phyloP scores from a whole-genome alignment of 2,113 vertebrate genomes.

The Hymenochirus boettgeri region DNA sequence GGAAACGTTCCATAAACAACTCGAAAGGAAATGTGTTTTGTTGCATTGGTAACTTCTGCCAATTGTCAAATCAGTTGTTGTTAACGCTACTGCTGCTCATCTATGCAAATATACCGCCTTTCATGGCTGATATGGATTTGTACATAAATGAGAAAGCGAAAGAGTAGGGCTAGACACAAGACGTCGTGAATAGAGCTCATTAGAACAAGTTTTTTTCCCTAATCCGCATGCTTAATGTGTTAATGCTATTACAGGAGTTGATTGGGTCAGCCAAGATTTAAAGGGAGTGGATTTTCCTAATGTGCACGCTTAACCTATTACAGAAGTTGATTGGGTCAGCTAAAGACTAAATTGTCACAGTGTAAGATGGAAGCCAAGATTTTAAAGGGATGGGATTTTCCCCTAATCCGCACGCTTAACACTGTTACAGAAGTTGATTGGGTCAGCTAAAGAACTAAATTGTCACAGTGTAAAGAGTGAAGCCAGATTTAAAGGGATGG shows the following conservation, averaged over 20 bases:
- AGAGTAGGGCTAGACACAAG: neutral
- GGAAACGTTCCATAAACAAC: constrained; percentile 34
- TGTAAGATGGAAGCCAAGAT: constrained; percentile 25
- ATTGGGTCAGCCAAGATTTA: too few species aligned
- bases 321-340: constrained; percentile 17
- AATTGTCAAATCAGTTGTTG: constrained; percentile 59
- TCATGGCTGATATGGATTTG: constrained; percentile 61
- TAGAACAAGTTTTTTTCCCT: neutral
- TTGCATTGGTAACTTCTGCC: constrained; percentile 59
- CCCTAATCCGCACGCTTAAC: too few species aligned
- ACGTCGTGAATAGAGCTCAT: constrained; percentile 7
- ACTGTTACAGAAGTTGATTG: constrained; percentile 22
- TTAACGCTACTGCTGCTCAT: constrained; percentile 57
- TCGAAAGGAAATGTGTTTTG: constrained; percentile 33
- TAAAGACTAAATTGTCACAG: constrained; percentile 19
- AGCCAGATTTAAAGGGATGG: too few species aligned
- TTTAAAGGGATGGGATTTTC: too few species aligned
- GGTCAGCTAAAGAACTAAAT: constrained; percentile 16
- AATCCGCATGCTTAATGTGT: constrained; percentile 49
- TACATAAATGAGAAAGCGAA: constrained; percentile 23
- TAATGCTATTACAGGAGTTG: constrained; percentile 57
- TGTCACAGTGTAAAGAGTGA: constrained; percentile 19
- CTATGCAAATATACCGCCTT: constrained; percentile 69
- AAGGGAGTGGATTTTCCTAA: too few species aligned
- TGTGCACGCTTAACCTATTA: too few species aligned